phyloP scores from a whole-genome alignment of 37 sponge, comb jelly and placozoan species.

The Diacarnus erythraeanus region DNA sequence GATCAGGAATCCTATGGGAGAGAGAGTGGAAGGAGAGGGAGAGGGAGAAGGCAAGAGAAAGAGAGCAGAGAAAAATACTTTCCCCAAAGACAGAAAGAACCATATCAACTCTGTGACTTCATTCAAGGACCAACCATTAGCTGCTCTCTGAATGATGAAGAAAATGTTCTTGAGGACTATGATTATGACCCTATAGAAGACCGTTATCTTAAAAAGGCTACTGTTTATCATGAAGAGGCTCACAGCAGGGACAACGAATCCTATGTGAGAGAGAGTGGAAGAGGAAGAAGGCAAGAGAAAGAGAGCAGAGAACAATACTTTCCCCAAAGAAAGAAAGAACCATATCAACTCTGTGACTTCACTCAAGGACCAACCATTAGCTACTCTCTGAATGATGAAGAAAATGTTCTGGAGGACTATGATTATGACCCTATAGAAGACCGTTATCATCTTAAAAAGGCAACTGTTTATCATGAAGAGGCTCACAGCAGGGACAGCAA shows the following conservation, averaged over 20 bases:
- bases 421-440: background rate
- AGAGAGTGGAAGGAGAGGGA: slow-evolving; percentile 5
- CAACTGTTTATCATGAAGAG: no score
- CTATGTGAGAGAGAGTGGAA: background rate
- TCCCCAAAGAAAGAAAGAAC: background rate
- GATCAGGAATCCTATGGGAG: background rate
- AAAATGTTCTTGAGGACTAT: background rate
- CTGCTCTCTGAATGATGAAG: background rate
- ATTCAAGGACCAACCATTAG: background rate
- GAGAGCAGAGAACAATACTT: slow-evolving; percentile 8
- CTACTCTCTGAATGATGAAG: background rate
- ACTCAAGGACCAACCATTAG: background rate
- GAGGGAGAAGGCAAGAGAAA: slow-evolving; percentile 13
- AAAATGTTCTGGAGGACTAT: background rate
- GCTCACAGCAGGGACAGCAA: background rate
- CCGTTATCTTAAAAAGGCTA: no score
- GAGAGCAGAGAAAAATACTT: slow-evolving; percentile 3
- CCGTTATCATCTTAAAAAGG: background rate
- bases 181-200: no score
- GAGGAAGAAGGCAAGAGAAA: background rate
- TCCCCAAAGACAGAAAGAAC: no score
- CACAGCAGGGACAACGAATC: background rate
- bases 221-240: no score
- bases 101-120: no score
- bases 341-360: slow-evolving; percentile 3